phyloP scores from a whole-genome alignment of 2,797 vertebrate species.

The Sebastes dallii region DNA sequence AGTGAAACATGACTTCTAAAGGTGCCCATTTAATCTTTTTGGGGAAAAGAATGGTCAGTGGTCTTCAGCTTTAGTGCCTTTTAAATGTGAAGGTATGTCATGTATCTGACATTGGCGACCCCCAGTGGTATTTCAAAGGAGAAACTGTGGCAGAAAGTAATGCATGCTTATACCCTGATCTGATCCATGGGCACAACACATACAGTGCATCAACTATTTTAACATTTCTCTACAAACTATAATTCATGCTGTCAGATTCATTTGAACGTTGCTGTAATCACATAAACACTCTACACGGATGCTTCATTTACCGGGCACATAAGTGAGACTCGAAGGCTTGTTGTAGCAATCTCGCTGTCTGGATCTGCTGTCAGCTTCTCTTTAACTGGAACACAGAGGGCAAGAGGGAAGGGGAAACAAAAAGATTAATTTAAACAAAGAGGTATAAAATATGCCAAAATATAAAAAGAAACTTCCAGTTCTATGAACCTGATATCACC shows the following conservation, averaged over 20 bases:
- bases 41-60: background rate
- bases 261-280: background rate
- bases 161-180: background rate
- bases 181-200: background rate
- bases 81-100: background rate
- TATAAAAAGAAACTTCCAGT: background rate
- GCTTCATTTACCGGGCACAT: slow-evolving; percentile 93
- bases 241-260: background rate
- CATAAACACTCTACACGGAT: background rate
- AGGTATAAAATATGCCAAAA: background rate
- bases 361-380: slow-evolving; percentile 98
- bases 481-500: background rate
- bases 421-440: background rate
- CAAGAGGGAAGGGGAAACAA: background rate
- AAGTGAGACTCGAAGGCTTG: slow-evolving; percentile 94
- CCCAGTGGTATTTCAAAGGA: background rate
- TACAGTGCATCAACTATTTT: background rate
- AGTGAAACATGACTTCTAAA: background rate
- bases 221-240: background rate
- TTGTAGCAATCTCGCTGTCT: slow-evolving; percentile 97
- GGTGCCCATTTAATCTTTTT: background rate
- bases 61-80: background rate
- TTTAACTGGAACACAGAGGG: slow-evolving; percentile 85
- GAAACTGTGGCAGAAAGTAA: background rate
- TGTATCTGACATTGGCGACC: background rate